Conservation (phyloP, 1,140 invertebrate species). For the Nebria ingens region DNA sequence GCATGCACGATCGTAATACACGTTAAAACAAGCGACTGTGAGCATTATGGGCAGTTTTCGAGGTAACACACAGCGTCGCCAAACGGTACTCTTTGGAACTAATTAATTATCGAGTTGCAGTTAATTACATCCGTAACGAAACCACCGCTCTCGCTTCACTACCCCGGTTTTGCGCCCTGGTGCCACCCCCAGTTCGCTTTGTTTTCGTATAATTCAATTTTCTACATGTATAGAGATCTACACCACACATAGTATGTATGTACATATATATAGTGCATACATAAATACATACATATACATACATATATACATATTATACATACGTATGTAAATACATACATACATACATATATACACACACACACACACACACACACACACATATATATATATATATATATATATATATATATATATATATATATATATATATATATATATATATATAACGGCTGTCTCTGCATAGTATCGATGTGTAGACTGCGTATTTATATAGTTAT, state of each 20-base stretch:
- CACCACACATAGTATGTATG: background rate
- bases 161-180: background rate
- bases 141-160: conserved; percentile 15
- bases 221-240: conserved; percentile 23
- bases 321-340: too few species aligned
- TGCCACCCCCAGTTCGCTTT: conserved; percentile 17
- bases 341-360: too few species aligned
- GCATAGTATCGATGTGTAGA: too few species aligned
- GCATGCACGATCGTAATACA: too few species aligned
- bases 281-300: too few species aligned
- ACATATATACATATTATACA: too few species aligned
- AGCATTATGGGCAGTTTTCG: background rate
- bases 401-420: too few species aligned
- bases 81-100: conserved; percentile 30
- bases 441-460: too few species aligned
- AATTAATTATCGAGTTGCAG: conserved; percentile 33
- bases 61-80: conserved; percentile 17
- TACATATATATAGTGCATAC: background rate
- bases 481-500: too few species aligned
- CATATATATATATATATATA: too few species aligned
- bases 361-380: too few species aligned
- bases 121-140: conserved; percentile 31
- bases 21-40: background rate
- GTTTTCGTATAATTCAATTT: conserved; percentile 29
- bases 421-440: too few species aligned